phyloP scores from a whole-genome alignment of 2,888 invertebrate genomes.

The Nudaria mundana region DNA sequence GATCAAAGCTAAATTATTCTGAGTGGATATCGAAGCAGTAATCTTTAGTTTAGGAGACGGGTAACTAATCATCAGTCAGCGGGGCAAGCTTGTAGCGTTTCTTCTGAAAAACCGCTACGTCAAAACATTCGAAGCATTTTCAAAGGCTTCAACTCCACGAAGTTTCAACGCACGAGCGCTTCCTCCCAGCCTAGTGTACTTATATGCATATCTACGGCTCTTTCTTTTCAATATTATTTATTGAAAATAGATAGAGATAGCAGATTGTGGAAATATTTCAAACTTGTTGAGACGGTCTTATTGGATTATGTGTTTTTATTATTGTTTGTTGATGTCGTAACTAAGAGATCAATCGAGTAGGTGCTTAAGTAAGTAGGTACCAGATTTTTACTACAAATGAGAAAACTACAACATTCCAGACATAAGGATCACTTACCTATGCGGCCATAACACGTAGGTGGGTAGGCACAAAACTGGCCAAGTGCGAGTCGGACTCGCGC shows the following conservation, averaged over 20 bases:
- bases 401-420: too few relatives aligned
- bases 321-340: slow-evolving; percentile 22
- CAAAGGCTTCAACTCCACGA: slow-evolving; percentile 19
- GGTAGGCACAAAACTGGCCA: too few relatives aligned
- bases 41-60: too few relatives aligned
- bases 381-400: too few relatives aligned
- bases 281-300: slow-evolving; percentile 29
- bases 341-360: slow-evolving; percentile 8
- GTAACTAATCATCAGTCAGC: too few relatives aligned
- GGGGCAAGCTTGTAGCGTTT: too few relatives aligned
- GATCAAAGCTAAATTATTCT: too few relatives aligned
- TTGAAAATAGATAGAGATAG: slow-evolving; percentile 15
- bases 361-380: neutral
- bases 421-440: too few relatives aligned
- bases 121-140: slow-evolving; percentile 28
- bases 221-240: slow-evolving; percentile 12
- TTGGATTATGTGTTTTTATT: slow-evolving; percentile 28
- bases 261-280: slow-evolving; percentile 32
- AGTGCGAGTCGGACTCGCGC: too few relatives aligned
- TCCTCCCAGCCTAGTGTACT: slow-evolving; percentile 13
- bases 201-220: slow-evolving; percentile 16
- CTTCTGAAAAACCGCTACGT: slow-evolving; percentile 22
- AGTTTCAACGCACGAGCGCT: slow-evolving; percentile 49
- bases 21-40: too few relatives aligned
- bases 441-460: too few relatives aligned